Evolutionary conservation across 2,888 invertebrate species (phyloP).

Genomic region (Bugula neritina): DNA sequence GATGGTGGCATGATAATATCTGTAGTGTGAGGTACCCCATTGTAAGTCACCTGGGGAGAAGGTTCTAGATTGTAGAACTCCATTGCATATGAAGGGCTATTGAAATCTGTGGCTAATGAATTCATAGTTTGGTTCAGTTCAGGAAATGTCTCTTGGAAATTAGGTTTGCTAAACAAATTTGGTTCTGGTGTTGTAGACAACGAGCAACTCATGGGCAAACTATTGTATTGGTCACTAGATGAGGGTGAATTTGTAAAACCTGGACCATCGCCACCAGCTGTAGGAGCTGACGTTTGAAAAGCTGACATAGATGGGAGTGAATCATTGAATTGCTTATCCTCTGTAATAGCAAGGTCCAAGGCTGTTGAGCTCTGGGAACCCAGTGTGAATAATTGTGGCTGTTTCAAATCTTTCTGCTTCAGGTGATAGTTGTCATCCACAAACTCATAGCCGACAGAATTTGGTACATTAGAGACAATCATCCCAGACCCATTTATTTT

Average conservation of each 20-base stretch:
- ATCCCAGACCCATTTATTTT: too few relatives aligned
- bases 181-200: background rate
- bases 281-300: background rate
- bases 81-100: slow-evolving; percentile 17
- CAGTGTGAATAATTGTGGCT: too few relatives aligned
- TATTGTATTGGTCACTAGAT: background rate
- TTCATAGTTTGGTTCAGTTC: slow-evolving; percentile 20
- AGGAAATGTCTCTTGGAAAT: background rate
- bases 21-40: background rate
- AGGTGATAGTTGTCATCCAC: background rate
- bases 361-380: too few relatives aligned
- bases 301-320: slow-evolving; percentile 13
- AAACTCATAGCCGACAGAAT: background rate
- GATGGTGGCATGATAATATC: background rate
- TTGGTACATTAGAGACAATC: too few relatives aligned
- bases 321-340: background rate
- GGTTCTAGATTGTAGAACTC: slow-evolving; percentile 21
- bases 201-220: slow-evolving; percentile 4
- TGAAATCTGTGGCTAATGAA: slow-evolving; percentile 13
- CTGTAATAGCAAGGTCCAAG: background rate
- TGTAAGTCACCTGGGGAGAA: background rate
- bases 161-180: background rate
- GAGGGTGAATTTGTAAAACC: background rate
- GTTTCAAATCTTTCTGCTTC: background rate
- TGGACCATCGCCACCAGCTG: background rate